Evolutionary conservation across 2,797 vertebrate genomes (phyloP).

Genomic region (Netta rufina): DNA sequence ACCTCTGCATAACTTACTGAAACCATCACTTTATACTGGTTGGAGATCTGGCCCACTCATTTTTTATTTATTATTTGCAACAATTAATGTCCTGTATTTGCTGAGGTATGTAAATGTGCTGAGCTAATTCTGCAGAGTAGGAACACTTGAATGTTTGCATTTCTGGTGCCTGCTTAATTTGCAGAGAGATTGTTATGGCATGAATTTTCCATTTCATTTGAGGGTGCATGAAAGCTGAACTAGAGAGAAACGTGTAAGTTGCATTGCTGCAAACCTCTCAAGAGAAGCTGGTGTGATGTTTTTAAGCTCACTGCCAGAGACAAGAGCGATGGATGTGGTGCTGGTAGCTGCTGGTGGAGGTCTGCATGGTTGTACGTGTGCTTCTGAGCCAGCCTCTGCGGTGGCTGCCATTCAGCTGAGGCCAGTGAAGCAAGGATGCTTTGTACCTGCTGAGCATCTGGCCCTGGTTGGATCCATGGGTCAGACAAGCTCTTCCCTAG

Average conservation of each 20-base stretch:
- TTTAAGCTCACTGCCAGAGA: neutral
- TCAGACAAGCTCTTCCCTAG: neutral
- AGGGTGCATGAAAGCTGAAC: neutral
- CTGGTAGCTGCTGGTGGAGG: neutral
- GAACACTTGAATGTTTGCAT: neutral
- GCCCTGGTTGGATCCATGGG: neutral
- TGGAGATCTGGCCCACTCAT: neutral
- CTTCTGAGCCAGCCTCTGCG: neutral
- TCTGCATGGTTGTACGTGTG: accelerated
- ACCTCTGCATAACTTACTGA: neutral
- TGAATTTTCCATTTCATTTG: neutral
- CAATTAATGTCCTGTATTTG: neutral
- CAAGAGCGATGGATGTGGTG: neutral
- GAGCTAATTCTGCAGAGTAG: neutral
- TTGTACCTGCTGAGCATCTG: neutral
- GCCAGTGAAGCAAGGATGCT: neutral
- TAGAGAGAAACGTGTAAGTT: neutral
- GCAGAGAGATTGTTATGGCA: neutral
- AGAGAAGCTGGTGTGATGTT: neutral
- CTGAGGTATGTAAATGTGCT: neutral
- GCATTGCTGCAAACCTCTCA: neutral
- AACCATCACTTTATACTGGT: neutral
- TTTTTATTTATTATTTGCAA: neutral
- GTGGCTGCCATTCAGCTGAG: neutral
- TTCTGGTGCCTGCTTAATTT: neutral